A percentile compares a stretch with the other conserved stretches of the same genome.
phyloP scores from a whole-genome alignment of 2,113 vertebrate species.

The Oreochromis aureus region DNA sequence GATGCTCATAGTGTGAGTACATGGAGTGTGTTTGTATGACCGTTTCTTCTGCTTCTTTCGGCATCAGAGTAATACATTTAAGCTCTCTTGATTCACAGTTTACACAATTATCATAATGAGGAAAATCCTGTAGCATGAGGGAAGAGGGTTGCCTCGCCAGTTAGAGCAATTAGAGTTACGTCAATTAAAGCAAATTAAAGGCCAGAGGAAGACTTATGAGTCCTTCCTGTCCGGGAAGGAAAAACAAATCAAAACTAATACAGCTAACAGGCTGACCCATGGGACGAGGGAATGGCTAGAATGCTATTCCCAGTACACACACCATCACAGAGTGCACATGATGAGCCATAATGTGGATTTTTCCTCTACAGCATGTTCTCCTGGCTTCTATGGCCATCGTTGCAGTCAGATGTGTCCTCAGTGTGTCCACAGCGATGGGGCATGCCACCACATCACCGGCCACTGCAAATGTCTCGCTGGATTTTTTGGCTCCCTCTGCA shows the following conservation, averaged over 20 bases:
- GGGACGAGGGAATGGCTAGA: background rate
- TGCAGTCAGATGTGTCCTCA: conserved; percentile 83
- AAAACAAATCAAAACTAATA: background rate
- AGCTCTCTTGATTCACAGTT: conserved; percentile 18
- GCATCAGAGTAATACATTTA: background rate
- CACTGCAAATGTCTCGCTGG: conserved; percentile 84
- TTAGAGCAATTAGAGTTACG: background rate
- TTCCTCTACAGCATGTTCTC: conserved; percentile 75
- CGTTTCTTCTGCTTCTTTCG: background rate
- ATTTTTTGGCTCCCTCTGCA: conserved; percentile 85
- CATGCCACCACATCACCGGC: conserved; percentile 85
- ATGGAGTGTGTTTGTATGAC: background rate
- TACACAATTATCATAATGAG: conserved; percentile 40
- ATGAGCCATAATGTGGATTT: background rate
- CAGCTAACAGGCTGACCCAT: background rate
- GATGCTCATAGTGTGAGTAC: background rate
- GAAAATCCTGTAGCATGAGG: background rate
- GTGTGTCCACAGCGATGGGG: conserved; percentile 81
- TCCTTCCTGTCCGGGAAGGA: background rate
- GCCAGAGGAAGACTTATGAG: background rate
- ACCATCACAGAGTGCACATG: background rate
- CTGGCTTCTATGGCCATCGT: conserved; percentile 81
- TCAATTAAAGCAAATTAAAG: conserved; percentile 24
- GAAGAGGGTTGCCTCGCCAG: background rate
- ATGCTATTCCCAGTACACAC: background rate